phyloP scores from a whole-genome alignment of 2,113 vertebrate species.

The Gopherus flavomarginatus region DNA sequence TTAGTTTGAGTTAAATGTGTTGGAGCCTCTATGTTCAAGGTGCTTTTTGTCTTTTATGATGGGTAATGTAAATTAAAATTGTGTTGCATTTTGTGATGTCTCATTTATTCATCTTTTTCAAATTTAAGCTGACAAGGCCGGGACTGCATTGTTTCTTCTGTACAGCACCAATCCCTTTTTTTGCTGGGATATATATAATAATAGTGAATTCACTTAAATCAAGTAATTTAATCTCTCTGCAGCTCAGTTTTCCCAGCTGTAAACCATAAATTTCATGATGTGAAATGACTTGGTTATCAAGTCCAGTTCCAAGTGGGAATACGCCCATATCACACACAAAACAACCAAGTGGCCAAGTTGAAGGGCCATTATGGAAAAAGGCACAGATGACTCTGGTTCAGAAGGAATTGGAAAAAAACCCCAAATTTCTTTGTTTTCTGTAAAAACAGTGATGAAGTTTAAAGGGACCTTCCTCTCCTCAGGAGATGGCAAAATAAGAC shows the following conservation, averaged over 20 bases:
- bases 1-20: constrained; percentile 38
- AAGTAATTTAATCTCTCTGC: background rate
- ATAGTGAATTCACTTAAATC: background rate
- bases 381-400: background rate
- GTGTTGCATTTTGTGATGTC: background rate
- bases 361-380: background rate
- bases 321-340: background rate
- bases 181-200: background rate
- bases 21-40: background rate
- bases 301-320: background rate
- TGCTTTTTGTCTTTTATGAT: background rate
- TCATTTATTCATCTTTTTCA: background rate
- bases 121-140: background rate
- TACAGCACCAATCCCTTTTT: background rate
- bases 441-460: background rate
- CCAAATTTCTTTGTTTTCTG: background rate
- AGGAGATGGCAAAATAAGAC: accelerated
- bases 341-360: background rate
- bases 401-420: background rate
- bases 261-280: background rate
- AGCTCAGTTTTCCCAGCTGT: background rate
- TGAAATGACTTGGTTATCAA: background rate
- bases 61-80: background rate
- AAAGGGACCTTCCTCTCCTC: background rate
- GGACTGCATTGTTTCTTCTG: background rate